phyloP scores from a whole-genome alignment of 1,140 invertebrate genomes.

The Ceratosolen fusciceps region DNA sequence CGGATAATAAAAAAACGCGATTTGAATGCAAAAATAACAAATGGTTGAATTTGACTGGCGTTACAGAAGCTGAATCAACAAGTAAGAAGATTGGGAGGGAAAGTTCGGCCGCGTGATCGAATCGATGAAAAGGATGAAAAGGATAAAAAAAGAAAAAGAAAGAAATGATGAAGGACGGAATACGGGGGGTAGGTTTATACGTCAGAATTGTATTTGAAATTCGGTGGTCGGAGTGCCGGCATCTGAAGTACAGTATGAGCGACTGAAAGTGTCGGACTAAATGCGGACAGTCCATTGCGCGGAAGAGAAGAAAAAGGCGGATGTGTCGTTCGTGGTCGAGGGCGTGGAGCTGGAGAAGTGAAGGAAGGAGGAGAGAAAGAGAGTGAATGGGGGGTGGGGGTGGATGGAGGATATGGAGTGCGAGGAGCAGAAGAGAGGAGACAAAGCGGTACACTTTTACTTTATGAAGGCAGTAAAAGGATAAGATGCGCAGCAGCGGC shows the following conservation, averaged over 20 bases:
- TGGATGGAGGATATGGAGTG: conserved; percentile 37
- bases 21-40: background rate
- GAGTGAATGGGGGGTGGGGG: conserved; percentile 39
- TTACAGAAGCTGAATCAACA: background rate
- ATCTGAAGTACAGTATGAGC: conserved; percentile 31
- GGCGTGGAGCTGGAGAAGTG: too few relatives aligned
- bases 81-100: background rate
- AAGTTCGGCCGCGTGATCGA: background rate
- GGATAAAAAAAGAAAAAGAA: background rate
- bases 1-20: background rate
- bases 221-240: background rate
- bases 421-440: conserved; percentile 23
- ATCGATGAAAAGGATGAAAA: too few relatives aligned
- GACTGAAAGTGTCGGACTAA: conserved; percentile 11
- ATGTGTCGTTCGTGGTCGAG: conserved; percentile 2
- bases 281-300: conserved; percentile 8
- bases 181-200: too few relatives aligned
- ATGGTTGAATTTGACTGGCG: background rate
- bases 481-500: conserved; percentile 38
- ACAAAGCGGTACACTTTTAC: conserved; percentile 41
- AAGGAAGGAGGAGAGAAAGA: too few relatives aligned
- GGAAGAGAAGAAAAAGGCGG: conserved; percentile 25
- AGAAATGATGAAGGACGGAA: background rate
- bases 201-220: conserved; percentile 9
- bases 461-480: conserved; percentile 38